Evolutionary conservation across 2,888 invertebrate species (phyloP).

Genomic region (Chydorus sphaericus): DNA sequence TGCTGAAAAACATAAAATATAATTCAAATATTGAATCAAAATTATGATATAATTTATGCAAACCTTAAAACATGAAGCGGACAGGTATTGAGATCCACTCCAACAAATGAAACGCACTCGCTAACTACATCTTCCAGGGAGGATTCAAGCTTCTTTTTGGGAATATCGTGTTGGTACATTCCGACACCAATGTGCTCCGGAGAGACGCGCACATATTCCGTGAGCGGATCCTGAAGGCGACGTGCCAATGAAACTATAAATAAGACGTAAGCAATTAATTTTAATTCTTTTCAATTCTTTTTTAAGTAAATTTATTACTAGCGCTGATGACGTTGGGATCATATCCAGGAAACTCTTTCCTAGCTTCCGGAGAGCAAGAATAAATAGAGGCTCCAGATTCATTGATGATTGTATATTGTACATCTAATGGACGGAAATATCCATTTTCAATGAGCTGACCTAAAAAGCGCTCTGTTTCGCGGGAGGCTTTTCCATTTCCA

Average conservation of each 20-base stretch:
- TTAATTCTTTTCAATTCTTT: too few relatives aligned
- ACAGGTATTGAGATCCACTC: conserved; percentile 79
- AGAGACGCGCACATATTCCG: conserved; percentile 83
- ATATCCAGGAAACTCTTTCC: conserved; percentile 63
- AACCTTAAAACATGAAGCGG: conserved; percentile 65
- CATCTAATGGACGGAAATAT: conserved; percentile 38
- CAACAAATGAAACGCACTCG: conserved; percentile 85
- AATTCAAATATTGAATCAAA: not conserved
- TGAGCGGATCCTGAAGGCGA: conserved; percentile 74
- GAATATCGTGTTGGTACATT: conserved; percentile 87
- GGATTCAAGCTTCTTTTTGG: conserved; percentile 50
- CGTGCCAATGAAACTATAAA: conserved; percentile 50
- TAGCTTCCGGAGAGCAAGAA: conserved; percentile 70
- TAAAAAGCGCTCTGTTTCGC: conserved; percentile 68
- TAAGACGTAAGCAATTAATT: too few relatives aligned
- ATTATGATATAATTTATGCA: not conserved
- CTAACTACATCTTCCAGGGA: conserved; percentile 66
- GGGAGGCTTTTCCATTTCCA: conserved; percentile 81
- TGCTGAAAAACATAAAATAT: conserved; percentile 36
- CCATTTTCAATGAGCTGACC: conserved; percentile 40
- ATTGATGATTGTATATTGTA: conserved; percentile 66
- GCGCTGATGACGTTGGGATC: conserved; percentile 71
- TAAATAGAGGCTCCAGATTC: conserved; percentile 88
- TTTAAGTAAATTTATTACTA: conserved; percentile 37
- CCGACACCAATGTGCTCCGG: conserved; percentile 86